phyloP scores from a whole-genome alignment of 2,113 vertebrate species.

The Xenus cinereus region DNA sequence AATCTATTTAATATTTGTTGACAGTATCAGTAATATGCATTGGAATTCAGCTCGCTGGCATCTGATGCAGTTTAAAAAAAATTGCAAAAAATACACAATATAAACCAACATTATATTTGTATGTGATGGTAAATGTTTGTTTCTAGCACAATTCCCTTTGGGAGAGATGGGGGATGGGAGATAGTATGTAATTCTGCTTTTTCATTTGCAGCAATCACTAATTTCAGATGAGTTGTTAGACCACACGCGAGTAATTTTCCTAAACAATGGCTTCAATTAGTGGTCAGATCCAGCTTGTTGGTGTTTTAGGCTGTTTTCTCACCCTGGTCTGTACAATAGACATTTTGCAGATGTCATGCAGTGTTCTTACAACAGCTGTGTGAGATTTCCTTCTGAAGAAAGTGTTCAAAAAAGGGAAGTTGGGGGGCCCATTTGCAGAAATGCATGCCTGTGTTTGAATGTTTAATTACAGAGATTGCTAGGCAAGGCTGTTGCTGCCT shows the following conservation, averaged over 20 bases:
- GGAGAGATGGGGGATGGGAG: slow-evolving; percentile 19
- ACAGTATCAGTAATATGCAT: slow-evolving; percentile 10
- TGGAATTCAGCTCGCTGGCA: neutral
- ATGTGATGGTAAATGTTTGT: slow-evolving; percentile 40
- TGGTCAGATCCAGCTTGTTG: slow-evolving; percentile 68
- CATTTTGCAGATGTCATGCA: slow-evolving; percentile 66
- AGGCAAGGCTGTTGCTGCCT: slow-evolving; percentile 51
- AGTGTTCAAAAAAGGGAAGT: slow-evolving; percentile 59
- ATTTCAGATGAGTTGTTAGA: slow-evolving; percentile 69
- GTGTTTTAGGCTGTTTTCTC: slow-evolving; percentile 60
- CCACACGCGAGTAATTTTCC: slow-evolving; percentile 68
- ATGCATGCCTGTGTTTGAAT: slow-evolving; percentile 56
- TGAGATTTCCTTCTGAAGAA: slow-evolving; percentile 70
- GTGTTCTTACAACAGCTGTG: slow-evolving; percentile 64
- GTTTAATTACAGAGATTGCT: slow-evolving; percentile 64
- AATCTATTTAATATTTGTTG: slow-evolving; percentile 41
- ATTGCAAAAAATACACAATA: neutral
- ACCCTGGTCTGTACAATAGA: slow-evolving; percentile 64
- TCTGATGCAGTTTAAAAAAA: slow-evolving; percentile 5
- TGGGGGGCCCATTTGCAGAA: slow-evolving; percentile 58
- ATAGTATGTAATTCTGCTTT: slow-evolving; percentile 38
- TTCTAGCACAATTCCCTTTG: slow-evolving; percentile 20
- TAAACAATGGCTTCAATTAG: slow-evolving; percentile 73
- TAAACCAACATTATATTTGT: neutral
- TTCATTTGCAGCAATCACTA: slow-evolving; percentile 67